A percentile compares a stretch with the other conserved stretches of the same genome.
These are phyloP conservation scores for Melanotaenia trifasciata DNA, from an alignment of 2,797 vertebrate genomes.

Conservation along the genomic window DNA sequence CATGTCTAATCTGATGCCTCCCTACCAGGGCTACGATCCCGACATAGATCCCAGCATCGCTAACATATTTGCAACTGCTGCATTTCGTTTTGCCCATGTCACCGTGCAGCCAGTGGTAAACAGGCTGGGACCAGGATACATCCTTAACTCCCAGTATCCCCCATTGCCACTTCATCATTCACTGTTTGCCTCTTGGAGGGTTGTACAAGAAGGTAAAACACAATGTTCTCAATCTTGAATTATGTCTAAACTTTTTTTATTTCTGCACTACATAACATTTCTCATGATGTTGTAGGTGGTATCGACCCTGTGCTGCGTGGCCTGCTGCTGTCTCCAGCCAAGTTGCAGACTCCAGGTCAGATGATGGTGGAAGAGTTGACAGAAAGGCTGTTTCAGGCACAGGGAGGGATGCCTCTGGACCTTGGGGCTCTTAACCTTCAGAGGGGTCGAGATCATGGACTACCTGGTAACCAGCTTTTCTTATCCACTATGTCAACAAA, in stretches of 20 bases:
- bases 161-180: slow-evolving; percentile 81
- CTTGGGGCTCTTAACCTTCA: slow-evolving; percentile 86
- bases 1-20: slow-evolving; percentile 69
- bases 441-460: slow-evolving; percentile 85
- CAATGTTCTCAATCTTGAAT: neutral
- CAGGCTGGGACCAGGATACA: slow-evolving; percentile 79
- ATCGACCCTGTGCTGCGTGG: slow-evolving; percentile 86
- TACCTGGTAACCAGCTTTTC: slow-evolving; percentile 77
- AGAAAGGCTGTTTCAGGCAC: slow-evolving; percentile 86
- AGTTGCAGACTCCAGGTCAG: slow-evolving; percentile 84
- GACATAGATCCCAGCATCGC: slow-evolving; percentile 81
- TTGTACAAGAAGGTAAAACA: slow-evolving; percentile 82
- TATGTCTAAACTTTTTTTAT: neutral
- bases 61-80: slow-evolving; percentile 81
- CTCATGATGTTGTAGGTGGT: slow-evolving; percentile 76
- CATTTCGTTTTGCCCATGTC: slow-evolving; percentile 84
- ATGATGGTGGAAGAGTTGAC: slow-evolving; percentile 90
- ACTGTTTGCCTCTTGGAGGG: slow-evolving; percentile 84
- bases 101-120: slow-evolving; percentile 82
- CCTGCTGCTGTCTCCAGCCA: slow-evolving; percentile 83
- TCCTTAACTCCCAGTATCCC: slow-evolving; percentile 71
- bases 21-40: slow-evolving; percentile 72
- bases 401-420: slow-evolving; percentile 85
- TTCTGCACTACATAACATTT: neutral
- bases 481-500: neutral